Conservation (phyloP, 2,797 vertebrate species). For the Philypnodon macrostomus region DNA sequence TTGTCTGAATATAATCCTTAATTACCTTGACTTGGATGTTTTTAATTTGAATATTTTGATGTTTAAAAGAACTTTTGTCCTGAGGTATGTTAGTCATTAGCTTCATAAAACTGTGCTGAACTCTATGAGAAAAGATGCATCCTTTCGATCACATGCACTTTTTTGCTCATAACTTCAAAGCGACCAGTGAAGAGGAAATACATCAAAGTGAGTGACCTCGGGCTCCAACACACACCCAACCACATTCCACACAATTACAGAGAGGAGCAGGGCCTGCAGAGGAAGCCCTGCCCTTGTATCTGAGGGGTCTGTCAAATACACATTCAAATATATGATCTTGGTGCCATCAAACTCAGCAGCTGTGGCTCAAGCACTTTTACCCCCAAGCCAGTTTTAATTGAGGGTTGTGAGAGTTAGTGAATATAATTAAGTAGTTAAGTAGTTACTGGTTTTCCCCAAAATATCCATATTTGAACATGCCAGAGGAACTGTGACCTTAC, state of each 20-base stretch:
- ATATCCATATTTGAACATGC: no score
- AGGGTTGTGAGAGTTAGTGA: neutral
- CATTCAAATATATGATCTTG: conserved; percentile 41
- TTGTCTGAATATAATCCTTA: no score
- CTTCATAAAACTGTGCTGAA: neutral
- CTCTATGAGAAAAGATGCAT: conserved; percentile 22
- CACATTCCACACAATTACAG: conserved; percentile 73
- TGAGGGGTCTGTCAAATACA: conserved; percentile 21
- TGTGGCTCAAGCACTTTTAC: conserved; percentile 9
- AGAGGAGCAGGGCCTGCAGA: conserved; percentile 41
- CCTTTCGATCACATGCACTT: conserved; percentile 24
- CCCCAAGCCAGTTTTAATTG: conserved; percentile 9
- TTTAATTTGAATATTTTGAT: no score
- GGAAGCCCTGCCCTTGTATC: conserved; percentile 49
- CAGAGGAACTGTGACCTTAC: no score
- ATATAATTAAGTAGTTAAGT: no score
- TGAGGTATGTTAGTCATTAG: no score
- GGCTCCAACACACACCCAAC: conserved; percentile 59
- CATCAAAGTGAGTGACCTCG: conserved; percentile 73
- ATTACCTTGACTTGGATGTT: no score
- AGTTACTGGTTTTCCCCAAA: no score
- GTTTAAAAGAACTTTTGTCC: no score
- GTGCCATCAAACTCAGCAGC: conserved; percentile 35
- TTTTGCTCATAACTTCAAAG: conserved; percentile 60
- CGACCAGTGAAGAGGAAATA: conserved; percentile 50